Percentiles rank a stretch among this genome's conserved stretches.
Evolutionary conservation across 2,888 invertebrate species (phyloP).

Genomic region (Palloptera scutellata): DNA sequence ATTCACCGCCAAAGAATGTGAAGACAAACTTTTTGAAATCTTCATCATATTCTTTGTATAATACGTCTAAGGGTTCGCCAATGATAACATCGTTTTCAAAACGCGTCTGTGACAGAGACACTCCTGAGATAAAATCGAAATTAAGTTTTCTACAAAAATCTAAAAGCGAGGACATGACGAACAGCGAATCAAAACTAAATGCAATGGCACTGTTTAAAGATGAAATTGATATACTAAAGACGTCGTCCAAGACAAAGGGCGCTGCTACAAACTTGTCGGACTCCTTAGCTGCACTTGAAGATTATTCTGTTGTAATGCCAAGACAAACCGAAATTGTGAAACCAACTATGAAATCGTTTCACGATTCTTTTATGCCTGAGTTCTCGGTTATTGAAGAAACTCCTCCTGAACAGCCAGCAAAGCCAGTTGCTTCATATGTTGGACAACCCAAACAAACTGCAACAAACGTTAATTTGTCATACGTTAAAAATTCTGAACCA

Average conservation of each 20-base stretch:
- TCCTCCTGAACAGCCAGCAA: conserved; percentile 19
- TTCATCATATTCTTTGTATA: conserved; percentile 18
- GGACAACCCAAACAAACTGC: not conserved
- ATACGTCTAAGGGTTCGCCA: conserved; percentile 15
- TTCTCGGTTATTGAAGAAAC: conserved; percentile 34
- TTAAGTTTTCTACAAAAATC: conserved; percentile 27
- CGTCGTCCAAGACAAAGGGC: not conserved
- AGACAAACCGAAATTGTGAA: not conserved
- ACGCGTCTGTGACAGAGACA: conserved; percentile 43
- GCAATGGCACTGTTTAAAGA: conserved; percentile 39
- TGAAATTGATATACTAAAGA: conserved; percentile 16
- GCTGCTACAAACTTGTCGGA: not conserved
- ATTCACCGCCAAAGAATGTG: conserved; percentile 46
- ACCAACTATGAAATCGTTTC: not conserved
- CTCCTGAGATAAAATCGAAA: conserved; percentile 40
- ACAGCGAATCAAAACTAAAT: conserved; percentile 3
- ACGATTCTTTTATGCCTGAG: conserved; percentile 38
- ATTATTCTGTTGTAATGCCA: not conserved
- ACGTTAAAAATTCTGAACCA: conserved; percentile 46
- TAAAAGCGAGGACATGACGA: conserved; percentile 16
- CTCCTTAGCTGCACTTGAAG: not conserved
- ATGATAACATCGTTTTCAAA: conserved; percentile 33
- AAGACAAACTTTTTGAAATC: conserved; percentile 24
- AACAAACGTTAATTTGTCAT: conserved; percentile 42
- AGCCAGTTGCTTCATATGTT: not conserved